Evolutionary conservation across 2,888 invertebrate genomes (phyloP).

Genomic region (Acanthosepion esculentum): DNA sequence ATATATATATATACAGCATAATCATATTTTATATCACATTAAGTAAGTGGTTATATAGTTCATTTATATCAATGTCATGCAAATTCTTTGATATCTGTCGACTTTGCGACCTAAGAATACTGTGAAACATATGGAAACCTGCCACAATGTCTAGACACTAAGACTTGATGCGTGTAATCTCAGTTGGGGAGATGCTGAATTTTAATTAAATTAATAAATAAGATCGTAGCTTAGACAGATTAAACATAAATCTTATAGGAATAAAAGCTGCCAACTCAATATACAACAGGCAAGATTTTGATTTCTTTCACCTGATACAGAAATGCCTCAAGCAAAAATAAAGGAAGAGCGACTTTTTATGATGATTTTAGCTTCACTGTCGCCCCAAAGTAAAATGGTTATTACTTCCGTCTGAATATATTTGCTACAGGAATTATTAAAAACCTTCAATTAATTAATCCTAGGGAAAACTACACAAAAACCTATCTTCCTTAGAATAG

Average conservation of each 20-base stretch:
- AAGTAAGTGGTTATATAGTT: background rate
- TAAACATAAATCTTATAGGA: background rate
- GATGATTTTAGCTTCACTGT: too few relatives aligned
- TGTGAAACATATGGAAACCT: background rate
- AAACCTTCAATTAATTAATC: background rate
- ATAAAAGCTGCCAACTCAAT: background rate
- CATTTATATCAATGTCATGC: background rate
- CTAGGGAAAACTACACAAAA: background rate
- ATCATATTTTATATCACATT: background rate
- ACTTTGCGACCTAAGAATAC: too few relatives aligned
- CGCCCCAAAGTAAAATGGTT: background rate
- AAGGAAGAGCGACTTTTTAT: background rate
- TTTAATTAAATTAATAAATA: background rate
- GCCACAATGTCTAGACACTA: background rate
- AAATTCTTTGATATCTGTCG: background rate
- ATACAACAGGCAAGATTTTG: background rate
- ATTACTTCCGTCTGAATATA: background rate
- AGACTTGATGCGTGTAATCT: background rate
- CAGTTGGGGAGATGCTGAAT: background rate
- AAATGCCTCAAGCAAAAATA: background rate
- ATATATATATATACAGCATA: background rate
- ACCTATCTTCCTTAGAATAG: background rate
- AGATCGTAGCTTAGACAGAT: background rate
- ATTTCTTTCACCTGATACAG: background rate
- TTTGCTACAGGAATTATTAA: background rate